phyloP scores from a whole-genome alignment of 2,888 invertebrate genomes.

The Papilio protenor region DNA sequence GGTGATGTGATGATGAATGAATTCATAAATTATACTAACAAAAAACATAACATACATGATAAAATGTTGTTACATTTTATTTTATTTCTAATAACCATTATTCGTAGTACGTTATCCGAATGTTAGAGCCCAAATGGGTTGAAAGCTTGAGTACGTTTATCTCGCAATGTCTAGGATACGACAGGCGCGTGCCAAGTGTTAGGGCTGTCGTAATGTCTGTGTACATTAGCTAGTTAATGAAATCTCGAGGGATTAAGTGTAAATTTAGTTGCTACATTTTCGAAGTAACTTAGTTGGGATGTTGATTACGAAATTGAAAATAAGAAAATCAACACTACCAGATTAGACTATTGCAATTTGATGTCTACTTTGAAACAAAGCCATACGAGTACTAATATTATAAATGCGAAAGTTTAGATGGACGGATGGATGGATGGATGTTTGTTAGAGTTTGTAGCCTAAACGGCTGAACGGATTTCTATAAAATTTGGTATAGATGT shows the following conservation, averaged over 20 bases:
- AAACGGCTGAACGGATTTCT: no score
- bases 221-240: constrained; percentile 29
- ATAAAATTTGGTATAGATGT: no score
- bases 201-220: constrained; percentile 29
- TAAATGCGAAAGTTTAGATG: no score
- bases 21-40: no score
- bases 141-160: constrained; percentile 27
- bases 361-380: background rate
- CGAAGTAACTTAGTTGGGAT: background rate
- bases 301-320: background rate
- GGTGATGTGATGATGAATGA: no score
- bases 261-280: constrained; percentile 6
- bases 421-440: no score
- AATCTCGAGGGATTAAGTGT: constrained; percentile 29
- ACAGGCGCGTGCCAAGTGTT: constrained; percentile 34
- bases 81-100: background rate
- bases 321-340: background rate
- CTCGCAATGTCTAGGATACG: constrained; percentile 31
- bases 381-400: no score
- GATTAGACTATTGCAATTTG: no score
- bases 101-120: background rate
- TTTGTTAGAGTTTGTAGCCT: no score
- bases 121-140: constrained; percentile 12
- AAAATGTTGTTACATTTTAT: background rate
- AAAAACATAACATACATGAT: no score